Base-by-base conservation (phyloP, 2,797 vertebrate species). In the Pteropus rufus region DNA sequence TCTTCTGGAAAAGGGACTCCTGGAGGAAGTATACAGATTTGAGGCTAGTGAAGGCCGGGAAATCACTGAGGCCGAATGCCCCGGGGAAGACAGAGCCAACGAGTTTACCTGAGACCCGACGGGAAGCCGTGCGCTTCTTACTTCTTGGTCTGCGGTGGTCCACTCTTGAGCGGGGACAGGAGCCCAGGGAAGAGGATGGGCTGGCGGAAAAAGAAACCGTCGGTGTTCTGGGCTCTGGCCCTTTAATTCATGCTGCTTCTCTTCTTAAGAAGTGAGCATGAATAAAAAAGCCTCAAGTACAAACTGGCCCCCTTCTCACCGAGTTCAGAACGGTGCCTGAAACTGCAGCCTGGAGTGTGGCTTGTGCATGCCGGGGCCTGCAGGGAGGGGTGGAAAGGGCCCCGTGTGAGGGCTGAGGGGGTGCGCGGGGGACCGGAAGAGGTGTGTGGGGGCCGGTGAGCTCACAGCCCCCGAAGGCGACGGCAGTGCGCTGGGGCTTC, bases 101-200 rank as follows among this genome's bases (percentile, higher is more conserved):
- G 81, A 41, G 73, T 87, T 16, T 89, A 97, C 92, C 94, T 93
- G 96, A 39, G 91, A 87, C 34, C 46, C 12, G 44, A 58, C 3
- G 82, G 97, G 44, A 95, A 95, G 65, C 76, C 4, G 39, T 41
- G 91, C 76, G 34, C 82, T 49, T 73, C 91, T 82, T 24, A 93
- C 46, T 62, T 97, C 95, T 65, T 91, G 92, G 69, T 95, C 79
- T 24, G 60, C 15, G 36, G 29, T n/a, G 12, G 44, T 89, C 97
- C 97, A 96, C 14, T 95, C 93, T 44, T 84, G 62, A 95, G 85
- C 21, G 81, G 72, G 34, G 15, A n/a, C 67, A 89, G 93, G 54
- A 94, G 81, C 34, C 97, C 97, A 97, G 19, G 87, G 64, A 91
- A 88, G 92, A 94, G 95, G 56, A 2, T 0, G 79, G 82, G 79